Evolutionary conservation across 2,888 invertebrate genomes (phyloP), one percentile per base, ranked within the genome.

Genomic region (Perdita meconis): DNA sequence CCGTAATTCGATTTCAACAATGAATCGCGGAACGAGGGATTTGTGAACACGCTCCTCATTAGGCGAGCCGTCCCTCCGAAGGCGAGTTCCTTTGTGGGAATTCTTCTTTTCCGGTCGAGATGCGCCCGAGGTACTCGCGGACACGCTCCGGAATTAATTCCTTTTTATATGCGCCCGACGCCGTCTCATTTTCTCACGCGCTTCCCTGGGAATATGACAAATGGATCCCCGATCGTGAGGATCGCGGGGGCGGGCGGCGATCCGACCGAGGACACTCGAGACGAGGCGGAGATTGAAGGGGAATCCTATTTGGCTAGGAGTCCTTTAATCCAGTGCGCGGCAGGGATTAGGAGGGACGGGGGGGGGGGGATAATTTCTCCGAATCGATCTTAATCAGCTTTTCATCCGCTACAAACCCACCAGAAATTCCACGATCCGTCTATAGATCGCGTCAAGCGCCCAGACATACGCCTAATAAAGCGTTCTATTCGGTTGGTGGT

Each of bases 371-470:
- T 85, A 85, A 85, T 85, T 85, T 83, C 68, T 70, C 57, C 69
- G 70, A 83, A 80, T 82, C 83, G 67, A 66, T 78, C 78, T 82
- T 85, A 85, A 85, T 85, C 85, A 85, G 85, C 80, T 73, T 85
- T 83, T 78, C 75, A 77, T 81, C 65, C 61, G 77, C 44, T 69
- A 53, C 64, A 51, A 64, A 51, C 69, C 50, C 26, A 56, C 57
- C 42, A 40, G 81, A 42, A 68, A 70, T 30, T 69, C 65, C 42
- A 19, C 36, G 34, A 61, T 61, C 56, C 60, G 22, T 61, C 76
- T 53, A 42, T 3, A 26, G 19, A 36, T 2, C 22, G 51, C 44
- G 65, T 59, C 65, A 66, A 65, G 47, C 50, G 57, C 38, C 30
- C 66, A 61, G 65, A 36, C 26, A 53, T 56, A 57, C 30, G 69